Conservation (phyloP, 2,888 invertebrate genomes). For the Diplazon laetatorius region DNA sequence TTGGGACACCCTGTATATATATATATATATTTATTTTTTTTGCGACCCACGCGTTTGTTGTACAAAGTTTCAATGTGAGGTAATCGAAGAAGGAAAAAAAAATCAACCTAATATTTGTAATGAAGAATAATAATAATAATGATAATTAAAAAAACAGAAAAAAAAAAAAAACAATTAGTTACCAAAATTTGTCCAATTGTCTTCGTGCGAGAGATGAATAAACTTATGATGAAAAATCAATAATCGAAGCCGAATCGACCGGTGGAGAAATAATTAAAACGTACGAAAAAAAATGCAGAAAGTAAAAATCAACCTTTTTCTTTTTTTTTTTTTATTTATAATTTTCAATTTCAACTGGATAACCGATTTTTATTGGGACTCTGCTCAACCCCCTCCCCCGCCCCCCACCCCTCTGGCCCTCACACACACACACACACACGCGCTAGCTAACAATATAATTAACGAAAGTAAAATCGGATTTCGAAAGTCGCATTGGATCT, state of each 20-base stretch:
- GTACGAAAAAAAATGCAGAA: not conserved
- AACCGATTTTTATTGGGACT: conserved; percentile 32
- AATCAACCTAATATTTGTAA: conserved; percentile 3
- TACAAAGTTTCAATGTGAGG: conserved; percentile 19
- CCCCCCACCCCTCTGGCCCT: no score
- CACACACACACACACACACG: not conserved
- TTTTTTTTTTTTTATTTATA: not conserved
- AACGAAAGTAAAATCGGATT: conserved; percentile 59
- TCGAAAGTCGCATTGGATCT: conserved; percentile 61
- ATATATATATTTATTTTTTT: no score
- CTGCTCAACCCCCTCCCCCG: conserved; percentile 61
- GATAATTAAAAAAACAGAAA: no score
- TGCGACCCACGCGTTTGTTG: conserved; percentile 1
- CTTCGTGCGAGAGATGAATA: conserved; percentile 13
- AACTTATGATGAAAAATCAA: conserved; percentile 36
- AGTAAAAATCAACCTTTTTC: not conserved
- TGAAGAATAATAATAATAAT: not conserved
- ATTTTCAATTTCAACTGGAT: conserved; percentile 10
- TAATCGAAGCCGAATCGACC: conserved; percentile 40
- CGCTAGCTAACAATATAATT: no score
- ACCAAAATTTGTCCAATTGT: not conserved
- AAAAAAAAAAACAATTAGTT: not conserved
- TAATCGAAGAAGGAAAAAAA: conserved; percentile 8
- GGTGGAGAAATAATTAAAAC: conserved; percentile 27
- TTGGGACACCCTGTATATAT: no score